Conservation (phyloP, 2,113 vertebrate genomes). For the Ranitomeya variabilis region DNA sequence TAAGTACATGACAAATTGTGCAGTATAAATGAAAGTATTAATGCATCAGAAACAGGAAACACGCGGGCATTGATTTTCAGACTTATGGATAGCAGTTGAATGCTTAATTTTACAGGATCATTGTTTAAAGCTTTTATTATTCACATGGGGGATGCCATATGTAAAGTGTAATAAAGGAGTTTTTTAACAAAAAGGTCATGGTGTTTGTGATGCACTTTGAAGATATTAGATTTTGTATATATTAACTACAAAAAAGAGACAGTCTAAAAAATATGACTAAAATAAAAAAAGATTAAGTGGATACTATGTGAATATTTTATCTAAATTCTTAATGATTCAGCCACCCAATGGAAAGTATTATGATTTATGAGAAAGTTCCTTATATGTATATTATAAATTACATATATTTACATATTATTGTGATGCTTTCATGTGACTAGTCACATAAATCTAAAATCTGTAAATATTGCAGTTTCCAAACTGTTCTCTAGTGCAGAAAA, state of each 20-base stretch:
- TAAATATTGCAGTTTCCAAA: not conserved
- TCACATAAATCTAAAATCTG: not conserved
- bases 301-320: not conserved
- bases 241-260: not conserved
- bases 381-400: not conserved
- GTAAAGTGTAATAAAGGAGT: conserved; percentile 42
- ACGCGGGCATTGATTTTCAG: conserved; percentile 36
- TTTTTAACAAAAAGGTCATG: conserved; percentile 45
- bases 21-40: conserved; percentile 27
- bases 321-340: not conserved
- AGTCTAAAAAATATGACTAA: not conserved
- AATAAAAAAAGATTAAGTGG: not conserved
- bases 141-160: conserved; percentile 53
- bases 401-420: not conserved
- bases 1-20: conserved; percentile 29
- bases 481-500: not conserved
- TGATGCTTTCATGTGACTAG: not conserved
- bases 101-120: conserved; percentile 39
- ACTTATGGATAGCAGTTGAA: conserved; percentile 27
- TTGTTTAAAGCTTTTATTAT: conserved; percentile 55
- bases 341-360: not conserved
- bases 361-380: not conserved
- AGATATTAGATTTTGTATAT: conserved; percentile 20
- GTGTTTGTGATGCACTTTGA: conserved; percentile 37
- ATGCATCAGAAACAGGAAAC: conserved; percentile 13